Evolutionary conservation across 2,888 invertebrate species (phyloP).

Genomic region (Seira ritae): DNA sequence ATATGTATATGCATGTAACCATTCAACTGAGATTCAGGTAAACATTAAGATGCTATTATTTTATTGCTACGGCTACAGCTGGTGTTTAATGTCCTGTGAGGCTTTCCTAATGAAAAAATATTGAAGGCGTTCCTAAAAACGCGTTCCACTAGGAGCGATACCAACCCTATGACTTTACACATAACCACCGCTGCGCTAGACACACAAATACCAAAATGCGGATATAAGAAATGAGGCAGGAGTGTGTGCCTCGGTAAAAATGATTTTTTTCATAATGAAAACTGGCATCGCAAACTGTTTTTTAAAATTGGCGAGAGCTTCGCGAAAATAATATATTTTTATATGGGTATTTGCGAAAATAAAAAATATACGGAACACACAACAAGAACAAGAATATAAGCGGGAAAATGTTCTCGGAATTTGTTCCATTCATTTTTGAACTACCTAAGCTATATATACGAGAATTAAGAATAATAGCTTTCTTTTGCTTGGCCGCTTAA

Average conservation of each 20-base stretch:
- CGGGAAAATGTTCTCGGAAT: no score
- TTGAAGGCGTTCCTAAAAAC: constrained; percentile 50
- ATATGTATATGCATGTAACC: neutral
- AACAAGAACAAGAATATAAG: constrained; percentile 28
- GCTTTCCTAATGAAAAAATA: constrained; percentile 57
- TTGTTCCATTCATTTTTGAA: no score
- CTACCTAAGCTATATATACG: no score
- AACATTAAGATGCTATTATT: constrained; percentile 56
- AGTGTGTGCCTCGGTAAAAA: constrained; percentile 6
- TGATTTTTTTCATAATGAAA: constrained; percentile 18
- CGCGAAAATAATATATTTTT: constrained; percentile 34
- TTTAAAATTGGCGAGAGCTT: no score
- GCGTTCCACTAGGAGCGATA: no score
- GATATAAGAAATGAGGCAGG: constrained; percentile 12
- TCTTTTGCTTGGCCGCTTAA: no score
- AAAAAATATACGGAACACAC: neutral
- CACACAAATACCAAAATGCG: neutral
- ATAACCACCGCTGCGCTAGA: neutral
- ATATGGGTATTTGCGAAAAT: constrained; percentile 23
- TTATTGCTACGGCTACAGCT: no score
- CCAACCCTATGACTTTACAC: no score
- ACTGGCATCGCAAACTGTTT: constrained; percentile 34
- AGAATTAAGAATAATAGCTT: no score
- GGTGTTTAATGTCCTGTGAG: constrained; percentile 56
- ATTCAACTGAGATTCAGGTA: constrained; percentile 51